A percentile compares a stretch with the other conserved stretches of the same genome.
Evolutionary conservation across 2,888 invertebrate genomes (phyloP).

Genomic region (Sisyra nigra): DNA sequence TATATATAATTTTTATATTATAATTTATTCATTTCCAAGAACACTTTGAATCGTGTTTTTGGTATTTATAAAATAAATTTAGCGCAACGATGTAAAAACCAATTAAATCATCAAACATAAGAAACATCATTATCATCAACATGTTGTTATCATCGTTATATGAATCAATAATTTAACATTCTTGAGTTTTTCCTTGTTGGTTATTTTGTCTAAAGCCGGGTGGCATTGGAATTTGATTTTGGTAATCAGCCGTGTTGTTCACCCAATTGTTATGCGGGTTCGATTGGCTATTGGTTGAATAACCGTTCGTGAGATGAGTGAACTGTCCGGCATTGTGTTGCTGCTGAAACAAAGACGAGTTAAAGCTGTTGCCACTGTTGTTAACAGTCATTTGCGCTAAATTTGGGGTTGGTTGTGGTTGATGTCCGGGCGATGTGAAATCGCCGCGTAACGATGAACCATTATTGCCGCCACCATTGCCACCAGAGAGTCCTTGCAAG

Average conservation of each 20-base stretch:
- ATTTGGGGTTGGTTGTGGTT: slow-evolving; percentile 9
- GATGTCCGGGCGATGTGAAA: slow-evolving; percentile 12
- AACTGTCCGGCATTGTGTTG: slow-evolving; percentile 3
- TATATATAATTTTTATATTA: background rate
- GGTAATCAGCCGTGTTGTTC: slow-evolving; percentile 17
- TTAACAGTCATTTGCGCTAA: slow-evolving; percentile 4
- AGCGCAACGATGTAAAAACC: background rate
- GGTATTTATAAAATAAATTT: background rate
- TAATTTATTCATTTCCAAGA: background rate
- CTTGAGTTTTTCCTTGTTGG: slow-evolving; percentile 24
- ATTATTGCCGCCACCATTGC: slow-evolving; percentile 23
- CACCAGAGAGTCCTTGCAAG: slow-evolving; percentile 22
- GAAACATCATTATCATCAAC: background rate
- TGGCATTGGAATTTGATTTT: slow-evolving; percentile 26
- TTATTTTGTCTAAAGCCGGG: slow-evolving; percentile 25
- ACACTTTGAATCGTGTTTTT: background rate
- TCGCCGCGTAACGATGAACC: slow-evolving; percentile 11
- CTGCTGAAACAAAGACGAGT: slow-evolving; percentile 3
- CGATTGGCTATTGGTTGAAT: background rate
- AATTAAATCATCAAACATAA: background rate
- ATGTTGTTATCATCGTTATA: background rate
- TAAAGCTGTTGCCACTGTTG: slow-evolving; percentile 7
- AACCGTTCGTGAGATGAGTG: slow-evolving; percentile 2
- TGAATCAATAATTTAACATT: slow-evolving; percentile 19
- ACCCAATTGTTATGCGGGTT: slow-evolving; percentile 3